Evolutionary conservation across 2,113 vertebrate species (phyloP).

Genomic region (Takifugu flavidus): DNA sequence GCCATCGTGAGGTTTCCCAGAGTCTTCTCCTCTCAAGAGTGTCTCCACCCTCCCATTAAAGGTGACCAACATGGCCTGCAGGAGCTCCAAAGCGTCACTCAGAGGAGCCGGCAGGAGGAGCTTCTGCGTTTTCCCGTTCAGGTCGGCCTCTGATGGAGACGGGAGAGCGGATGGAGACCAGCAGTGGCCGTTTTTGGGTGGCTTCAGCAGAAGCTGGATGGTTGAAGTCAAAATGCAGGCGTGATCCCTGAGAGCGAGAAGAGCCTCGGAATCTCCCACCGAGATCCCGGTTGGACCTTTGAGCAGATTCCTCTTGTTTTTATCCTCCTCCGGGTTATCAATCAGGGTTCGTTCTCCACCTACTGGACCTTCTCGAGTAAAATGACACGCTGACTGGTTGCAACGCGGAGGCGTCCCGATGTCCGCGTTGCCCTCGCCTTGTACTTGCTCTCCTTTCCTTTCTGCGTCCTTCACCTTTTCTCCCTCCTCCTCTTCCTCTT

Average conservation of each 20-base stretch:
- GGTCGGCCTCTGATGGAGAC: slow-evolving; percentile 59
- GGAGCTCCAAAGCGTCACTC: slow-evolving; percentile 79
- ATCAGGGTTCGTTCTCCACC: slow-evolving; percentile 62
- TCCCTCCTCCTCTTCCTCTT: slow-evolving; percentile 40
- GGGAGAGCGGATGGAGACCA: slow-evolving; percentile 9
- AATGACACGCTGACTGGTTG: slow-evolving; percentile 61
- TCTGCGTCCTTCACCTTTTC: slow-evolving; percentile 64
- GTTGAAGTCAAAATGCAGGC: slow-evolving; percentile 82
- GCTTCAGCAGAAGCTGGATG: slow-evolving; percentile 81
- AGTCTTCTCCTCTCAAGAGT: slow-evolving; percentile 75
- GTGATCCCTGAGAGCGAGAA: slow-evolving; percentile 85
- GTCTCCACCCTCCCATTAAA: slow-evolving; percentile 84
- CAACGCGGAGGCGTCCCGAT: slow-evolving; percentile 73
- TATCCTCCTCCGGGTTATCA: slow-evolving; percentile 57
- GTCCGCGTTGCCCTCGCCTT: slow-evolving; percentile 59
- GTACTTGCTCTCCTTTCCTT: slow-evolving; percentile 62
- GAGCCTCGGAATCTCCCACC: slow-evolving; percentile 75
- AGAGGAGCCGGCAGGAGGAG: slow-evolving; percentile 74
- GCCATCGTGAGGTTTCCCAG: slow-evolving; percentile 61
- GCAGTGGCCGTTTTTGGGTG: slow-evolving; percentile 61
- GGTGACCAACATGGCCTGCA: slow-evolving; percentile 83
- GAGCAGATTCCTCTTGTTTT: slow-evolving; percentile 2
- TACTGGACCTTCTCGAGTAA: slow-evolving; percentile 71
- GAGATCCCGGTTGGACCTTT: slow-evolving; percentile 56
- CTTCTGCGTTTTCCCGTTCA: slow-evolving; percentile 57